phyloP scores from a whole-genome alignment of 2,888 invertebrate genomes.

The Zeuzera pyrina region DNA sequence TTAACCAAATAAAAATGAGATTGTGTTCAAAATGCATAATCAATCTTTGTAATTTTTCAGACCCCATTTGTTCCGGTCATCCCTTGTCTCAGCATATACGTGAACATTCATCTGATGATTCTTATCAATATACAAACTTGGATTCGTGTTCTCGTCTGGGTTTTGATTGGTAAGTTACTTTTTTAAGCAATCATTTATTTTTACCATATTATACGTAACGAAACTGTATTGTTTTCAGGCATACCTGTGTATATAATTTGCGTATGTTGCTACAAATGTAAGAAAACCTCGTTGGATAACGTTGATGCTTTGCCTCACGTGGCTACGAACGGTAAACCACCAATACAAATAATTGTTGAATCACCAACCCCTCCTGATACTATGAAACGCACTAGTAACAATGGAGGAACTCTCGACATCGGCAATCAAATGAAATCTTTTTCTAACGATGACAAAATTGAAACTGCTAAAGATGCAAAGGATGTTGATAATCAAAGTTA shows the following conservation, averaged over 20 bases:
- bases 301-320: conserved; percentile 27
- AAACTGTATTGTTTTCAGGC: conserved; percentile 32
- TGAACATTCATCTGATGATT: conserved; percentile 90
- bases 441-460: conserved; percentile 23
- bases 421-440: no score
- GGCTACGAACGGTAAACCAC: conserved; percentile 42
- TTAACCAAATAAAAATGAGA: no score
- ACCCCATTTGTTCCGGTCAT: conserved; percentile 88
- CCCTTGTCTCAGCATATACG: conserved; percentile 85
- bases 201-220: not conserved
- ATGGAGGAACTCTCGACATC: no score
- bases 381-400: conserved; percentile 31
- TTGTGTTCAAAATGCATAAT: not conserved
- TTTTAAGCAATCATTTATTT: not conserved
- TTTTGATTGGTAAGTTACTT: conserved; percentile 77
- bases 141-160: conserved; percentile 88
- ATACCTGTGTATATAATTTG: conserved; percentile 51
- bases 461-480: conserved; percentile 19
- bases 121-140: conserved; percentile 85
- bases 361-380: conserved; percentile 56
- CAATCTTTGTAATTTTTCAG: conserved; percentile 46
- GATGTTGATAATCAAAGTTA: conserved; percentile 22
- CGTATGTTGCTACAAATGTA: conserved; percentile 41
- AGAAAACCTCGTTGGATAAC: conserved; percentile 22
- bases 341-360: conserved; percentile 55